Base-by-base conservation (phyloP, 2,113 vertebrate species). In the Silurus asotus region DNA sequence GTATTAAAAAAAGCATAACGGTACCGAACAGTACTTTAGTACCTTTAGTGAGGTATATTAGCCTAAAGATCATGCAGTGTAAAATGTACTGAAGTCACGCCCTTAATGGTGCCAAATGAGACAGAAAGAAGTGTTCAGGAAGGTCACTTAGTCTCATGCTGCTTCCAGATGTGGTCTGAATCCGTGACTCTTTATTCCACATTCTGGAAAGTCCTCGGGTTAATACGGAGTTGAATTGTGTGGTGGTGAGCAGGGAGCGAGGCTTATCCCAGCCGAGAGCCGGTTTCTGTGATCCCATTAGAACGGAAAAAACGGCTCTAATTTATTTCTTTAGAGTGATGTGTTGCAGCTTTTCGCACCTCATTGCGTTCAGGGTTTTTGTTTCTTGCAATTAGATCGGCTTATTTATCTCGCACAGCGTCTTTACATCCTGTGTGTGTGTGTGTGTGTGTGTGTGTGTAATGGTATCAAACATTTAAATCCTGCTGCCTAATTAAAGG, bases 251-350 rank as follows among this genome's bases (percentile, higher is more conserved):
- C 37, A 85, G 80, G 69, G 81, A 69, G 51, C 37, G 45, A 82
- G 82, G 64, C 79, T 70, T 86, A 81, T 51, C 67, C 56, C 19
- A 65, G 81, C 84, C 82, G 84, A 72, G 84, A 83, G 65, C 72
- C 65, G 11, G 64, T 56, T 78, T 83, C 64, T 51, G 20, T 51
- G 9, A 72, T 86, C 81, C 87, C 72, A 86, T 91, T 90, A 87
- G 48, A 82, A 77, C 28, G 19, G 75, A 58, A 76, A 67, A 70
- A 45, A 48, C 15, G 45, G 88, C 69, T 65, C 53, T 64, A 65
- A 85, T 87, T 65, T 81, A 79, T 89, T 80, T 82, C 55, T 82
- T 81, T 74, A 58, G 55, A 84, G 51, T 28, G 51, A 65, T 80
- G 65, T 55, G 53, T 72, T 48, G 65, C 37, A 51, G 83, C 79